Evolutionary conservation across 23 tunicate genomes (phyloP), one percentile per base, ranked within the genome.

Genomic region (Halocynthia aurantium): DNA sequence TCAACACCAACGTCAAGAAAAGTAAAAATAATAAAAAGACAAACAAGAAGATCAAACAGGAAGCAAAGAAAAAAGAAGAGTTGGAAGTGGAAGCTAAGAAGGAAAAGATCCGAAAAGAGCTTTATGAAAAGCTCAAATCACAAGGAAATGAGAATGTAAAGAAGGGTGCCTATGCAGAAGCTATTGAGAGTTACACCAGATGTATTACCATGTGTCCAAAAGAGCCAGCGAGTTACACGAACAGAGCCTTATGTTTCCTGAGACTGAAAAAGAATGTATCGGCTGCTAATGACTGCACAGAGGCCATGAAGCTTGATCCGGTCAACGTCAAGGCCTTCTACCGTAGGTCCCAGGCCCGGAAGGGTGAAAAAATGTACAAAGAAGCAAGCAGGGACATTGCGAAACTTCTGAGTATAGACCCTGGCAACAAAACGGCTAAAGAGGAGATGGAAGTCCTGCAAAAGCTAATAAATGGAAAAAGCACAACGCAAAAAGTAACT

Each of bases 241-340:
- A 92, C 82, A 73, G 92, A 69, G 98, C 98, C 6, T 77, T 92
- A 61, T 92, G 98, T 77, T 86, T 78, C 67, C 80, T 92, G n/a
- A 92, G 86, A 50, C 79, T 92, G 62, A 84, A 89, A 6, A 82
- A 92, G 68, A 51, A 86, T 50, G 50, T 79, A 17, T 84, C 88
- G 20, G 89, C 88, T 4, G 74, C 57, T 50, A 54, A 78, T 40
- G 92, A 92, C 55, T 92, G 98, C 69, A 82, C 83, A 5, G 85
- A 82, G 51, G 98, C 98, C 19, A 61, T 92, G 4, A 82, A 92
- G 63, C 69, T 82, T 6, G 98, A 92, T 40, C 83, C 92, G 8
- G 56, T 22, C 8, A 92, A 92, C 78, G 81, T 86, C 52, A 92
- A 92, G 62, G 98, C 98, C 6, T 75, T 67, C 17, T 92, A 83